Conservation (phyloP, 2,113 vertebrate genomes). For the Thinocorus orbignyianus region DNA sequence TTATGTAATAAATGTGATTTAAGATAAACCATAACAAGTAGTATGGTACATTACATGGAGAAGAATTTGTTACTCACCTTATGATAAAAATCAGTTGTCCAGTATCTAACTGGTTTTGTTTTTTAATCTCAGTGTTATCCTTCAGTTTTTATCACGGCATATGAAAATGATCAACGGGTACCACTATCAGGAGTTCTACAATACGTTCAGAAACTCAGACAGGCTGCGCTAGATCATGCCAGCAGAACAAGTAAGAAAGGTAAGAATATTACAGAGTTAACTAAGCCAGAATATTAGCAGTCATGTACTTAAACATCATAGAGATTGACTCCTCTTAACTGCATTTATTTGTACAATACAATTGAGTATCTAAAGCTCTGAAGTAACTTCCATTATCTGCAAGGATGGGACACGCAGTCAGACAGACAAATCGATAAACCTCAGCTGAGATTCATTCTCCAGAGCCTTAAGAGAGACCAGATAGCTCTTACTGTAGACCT, state of each 20-base stretch:
- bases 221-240: conserved; percentile 72
- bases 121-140: conserved; percentile 82
- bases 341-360: neutral
- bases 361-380: neutral
- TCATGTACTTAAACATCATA: neutral
- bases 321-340: neutral
- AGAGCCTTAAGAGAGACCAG: neutral
- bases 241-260: conserved; percentile 26
- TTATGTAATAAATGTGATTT: neutral
- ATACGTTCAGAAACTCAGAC: conserved; percentile 80
- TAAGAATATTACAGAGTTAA: neutral
- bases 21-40: neutral
- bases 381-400: neutral
- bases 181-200: conserved; percentile 82
- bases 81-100: neutral
- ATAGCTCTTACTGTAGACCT: neutral
- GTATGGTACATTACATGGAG: neutral
- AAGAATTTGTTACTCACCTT: neutral
- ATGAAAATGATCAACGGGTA: conserved; percentile 82
- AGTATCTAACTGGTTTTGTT: neutral
- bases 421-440: neutral
- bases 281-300: neutral
- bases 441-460: neutral
- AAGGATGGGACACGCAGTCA: neutral
- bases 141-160: conserved; percentile 90